Evolutionary conservation across 2,888 invertebrate genomes (phyloP), one percentile per base, ranked within the genome.

Genomic region (Pantelozetes paolii): DNA sequence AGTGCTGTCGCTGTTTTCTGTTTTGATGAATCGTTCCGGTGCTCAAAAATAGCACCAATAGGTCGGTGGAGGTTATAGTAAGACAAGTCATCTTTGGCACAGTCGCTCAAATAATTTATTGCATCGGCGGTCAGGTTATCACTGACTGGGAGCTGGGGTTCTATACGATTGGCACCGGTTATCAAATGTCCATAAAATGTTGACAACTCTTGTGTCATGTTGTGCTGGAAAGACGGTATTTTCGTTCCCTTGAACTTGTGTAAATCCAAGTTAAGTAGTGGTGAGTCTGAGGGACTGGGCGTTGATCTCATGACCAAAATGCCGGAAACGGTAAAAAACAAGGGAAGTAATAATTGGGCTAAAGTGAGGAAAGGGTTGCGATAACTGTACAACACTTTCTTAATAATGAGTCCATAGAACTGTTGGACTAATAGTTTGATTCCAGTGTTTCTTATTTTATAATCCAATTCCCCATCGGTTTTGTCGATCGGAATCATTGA

Each of bases 311-410:
- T 81, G 18, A 88, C 85, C 0, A 89, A 80, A 28, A 91, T 85
- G 0, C 89, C 20, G 1, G 88, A 81, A 18, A 85, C 83, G 78
- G 86, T 86, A 83, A 86, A 89, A 73, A 88, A 76, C 0, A 89
- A 82, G 0, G 92, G 91, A 71, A 92, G 86, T 1, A 87, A 76
- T 28, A 90, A 84, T 83, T 90, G 90, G 11, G 77, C 71, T 3
- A 75, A 11, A 3, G 77, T 78, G 72, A 90, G 83, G 0, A 86
- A 30, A 28, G 87, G 75, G 74, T 80, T 80, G 8, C 80, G 72
- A 64, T 76, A 75, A 6, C 79, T 77, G 75, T 80, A 78, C 1
- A 80, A 54, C 3, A 79, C 64, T 40, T 78, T 73, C 73, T 80
- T 80, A 26, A 78, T 71, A 13, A 80, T 54, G 74, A 80, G 75